phyloP scores from a whole-genome alignment of 2,797 vertebrate species.

The Falco berigora region DNA sequence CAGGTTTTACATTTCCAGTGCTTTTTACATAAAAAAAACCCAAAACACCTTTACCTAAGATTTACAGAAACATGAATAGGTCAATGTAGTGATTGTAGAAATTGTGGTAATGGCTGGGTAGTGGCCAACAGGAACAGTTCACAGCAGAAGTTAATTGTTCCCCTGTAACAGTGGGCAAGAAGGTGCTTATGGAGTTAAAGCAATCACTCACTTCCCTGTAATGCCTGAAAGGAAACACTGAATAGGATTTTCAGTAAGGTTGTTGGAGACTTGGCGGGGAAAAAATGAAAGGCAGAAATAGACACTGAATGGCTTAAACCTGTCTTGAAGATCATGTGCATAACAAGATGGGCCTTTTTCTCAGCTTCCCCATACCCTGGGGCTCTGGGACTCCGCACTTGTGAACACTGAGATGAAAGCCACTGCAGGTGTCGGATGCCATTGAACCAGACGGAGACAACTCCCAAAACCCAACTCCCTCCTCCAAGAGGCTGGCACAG shows the following conservation, averaged over 20 bases:
- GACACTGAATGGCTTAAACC: background rate
- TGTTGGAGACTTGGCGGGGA: background rate
- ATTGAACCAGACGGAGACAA: background rate
- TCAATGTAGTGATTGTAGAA: background rate
- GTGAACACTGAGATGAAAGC: background rate
- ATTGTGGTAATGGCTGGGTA: accelerated
- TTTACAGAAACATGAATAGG: background rate
- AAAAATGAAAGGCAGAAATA: background rate
- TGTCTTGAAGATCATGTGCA: background rate
- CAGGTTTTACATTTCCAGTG: background rate
- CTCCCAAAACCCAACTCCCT: background rate
- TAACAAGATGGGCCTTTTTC: background rate
- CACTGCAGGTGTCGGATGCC: background rate
- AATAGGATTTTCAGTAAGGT: background rate
- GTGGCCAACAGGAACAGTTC: background rate
- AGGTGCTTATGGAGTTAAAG: background rate
- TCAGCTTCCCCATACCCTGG: background rate
- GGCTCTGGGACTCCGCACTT: background rate
- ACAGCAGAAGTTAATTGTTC: background rate
- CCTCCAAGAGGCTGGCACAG: background rate
- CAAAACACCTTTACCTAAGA: background rate
- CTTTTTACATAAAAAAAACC: background rate
- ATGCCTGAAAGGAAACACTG: background rate
- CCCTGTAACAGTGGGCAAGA: background rate
- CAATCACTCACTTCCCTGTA: background rate